Base-by-base conservation (phyloP, 2,797 vertebrate species). In the Pteropus rufus region DNA sequence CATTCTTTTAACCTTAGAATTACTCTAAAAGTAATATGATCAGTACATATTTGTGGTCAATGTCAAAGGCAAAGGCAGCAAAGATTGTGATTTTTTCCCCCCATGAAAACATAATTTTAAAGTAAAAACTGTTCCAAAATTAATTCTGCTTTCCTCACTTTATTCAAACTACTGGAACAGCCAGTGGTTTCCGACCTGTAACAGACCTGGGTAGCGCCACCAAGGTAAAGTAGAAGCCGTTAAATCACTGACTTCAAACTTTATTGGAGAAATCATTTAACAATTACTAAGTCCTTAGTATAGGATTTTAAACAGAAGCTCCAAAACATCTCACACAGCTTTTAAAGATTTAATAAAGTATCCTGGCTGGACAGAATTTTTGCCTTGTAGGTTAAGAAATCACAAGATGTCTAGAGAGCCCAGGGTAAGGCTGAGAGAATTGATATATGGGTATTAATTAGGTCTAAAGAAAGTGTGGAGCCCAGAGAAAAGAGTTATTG, bases 361-460 rank as follows among this genome's bases (percentile, higher is more conserved):
- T 85, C 60, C 31, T 83, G 14, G 41, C 21, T 89, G 82, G 39
- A 67, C 85, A 89, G 64, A 97, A 87, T 65, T 72, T 92, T 93
- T 94, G 52, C 62, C 34, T 64, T 29, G 6, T 90, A 76, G 34
- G 23, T 92, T 93, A 89, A 81, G 84, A 92, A 86, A 96, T 87
- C 46, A 62, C 24, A 91, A 91, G 69, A 70, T 58, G 44, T 83
- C 70, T 85, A 72, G 76, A 88, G 90, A 82, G 29, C 69, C 39
- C 46, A 52, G 44, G 75, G 52, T 88, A 64, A 95, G 65, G 31
- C 31, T 72, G 44, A 89, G 62, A 93, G 58, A 89, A 86, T 72
- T 95, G 86, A 97, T 89, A 49, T 87, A 62, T 69, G 75, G 29
- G 6, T 94, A 87, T 94, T 91, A 96, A 95, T 93, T 91, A 94